phyloP scores from a whole-genome alignment of 2,113 vertebrate genomes.

The Gasterosteus nipponicus region DNA sequence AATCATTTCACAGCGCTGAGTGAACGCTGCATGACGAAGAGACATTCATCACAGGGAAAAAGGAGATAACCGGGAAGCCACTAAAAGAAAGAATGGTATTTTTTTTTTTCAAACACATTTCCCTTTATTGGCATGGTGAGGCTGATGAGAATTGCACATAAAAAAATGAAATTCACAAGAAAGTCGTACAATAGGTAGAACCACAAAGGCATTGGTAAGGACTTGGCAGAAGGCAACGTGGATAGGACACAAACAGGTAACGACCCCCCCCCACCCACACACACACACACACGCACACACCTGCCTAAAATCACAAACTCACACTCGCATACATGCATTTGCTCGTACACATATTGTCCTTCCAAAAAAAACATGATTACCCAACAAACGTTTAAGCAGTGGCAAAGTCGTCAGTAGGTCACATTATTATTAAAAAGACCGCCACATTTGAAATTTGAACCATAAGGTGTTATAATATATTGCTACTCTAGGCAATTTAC shows the following conservation, averaged over 20 bases:
- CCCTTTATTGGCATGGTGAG: slow-evolving; percentile 99
- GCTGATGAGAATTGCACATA: slow-evolving; percentile 98
- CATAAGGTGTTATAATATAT: slow-evolving; percentile 92
- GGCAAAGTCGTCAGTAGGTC: slow-evolving; percentile 88
- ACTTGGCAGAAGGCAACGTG: slow-evolving; percentile 92
- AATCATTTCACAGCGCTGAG: slow-evolving; percentile 28
- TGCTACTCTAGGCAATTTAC: slow-evolving; percentile 98
- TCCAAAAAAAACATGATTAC: slow-evolving; percentile 88
- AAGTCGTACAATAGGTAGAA: slow-evolving; percentile 96
- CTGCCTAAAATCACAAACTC: slow-evolving; percentile 46
- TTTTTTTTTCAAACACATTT: slow-evolving; percentile 92
- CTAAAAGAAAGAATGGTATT: slow-evolving; percentile 18
- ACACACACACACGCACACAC: slow-evolving; percentile 42
- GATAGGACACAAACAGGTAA: slow-evolving; percentile 86
- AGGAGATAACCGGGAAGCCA: slow-evolving; percentile 35
- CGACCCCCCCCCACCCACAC: slow-evolving; percentile 69
- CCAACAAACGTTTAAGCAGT: slow-evolving; percentile 88
- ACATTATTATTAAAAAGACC: slow-evolving; percentile 90
- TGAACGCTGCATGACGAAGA: slow-evolving; percentile 38
- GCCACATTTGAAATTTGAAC: slow-evolving; percentile 93
- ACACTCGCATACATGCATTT: slow-evolving; percentile 43
- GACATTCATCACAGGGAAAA: slow-evolving; percentile 51
- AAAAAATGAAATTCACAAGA: slow-evolving; percentile 93
- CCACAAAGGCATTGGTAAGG: slow-evolving; percentile 95
- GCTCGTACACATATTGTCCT: slow-evolving; percentile 84